These are phyloP conservation scores for Callorhinus ursinus DNA, from an alignment of 2,113 vertebrate species.

Conservation along the genomic window DNA sequence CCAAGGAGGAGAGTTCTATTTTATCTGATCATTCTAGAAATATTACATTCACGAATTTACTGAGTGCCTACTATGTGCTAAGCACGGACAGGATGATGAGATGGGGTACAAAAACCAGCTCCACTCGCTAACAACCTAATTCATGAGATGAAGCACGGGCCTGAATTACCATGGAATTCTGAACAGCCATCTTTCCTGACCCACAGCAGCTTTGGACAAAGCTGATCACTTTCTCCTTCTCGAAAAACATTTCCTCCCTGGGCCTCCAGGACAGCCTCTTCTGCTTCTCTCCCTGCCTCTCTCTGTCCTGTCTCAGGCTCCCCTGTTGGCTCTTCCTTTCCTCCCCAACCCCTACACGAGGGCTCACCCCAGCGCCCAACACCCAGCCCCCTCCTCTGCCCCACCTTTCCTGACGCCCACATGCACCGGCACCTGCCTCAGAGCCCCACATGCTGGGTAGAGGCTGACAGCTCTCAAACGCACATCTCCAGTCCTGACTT, in stretches of 20 bases:
- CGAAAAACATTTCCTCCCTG: neutral
- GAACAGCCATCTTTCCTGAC: neutral
- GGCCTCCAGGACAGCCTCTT: neutral
- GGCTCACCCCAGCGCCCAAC: neutral
- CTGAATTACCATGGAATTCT: fast-evolving
- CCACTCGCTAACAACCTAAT: fast-evolving
- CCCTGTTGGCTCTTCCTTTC: neutral
- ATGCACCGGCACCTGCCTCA: no score
- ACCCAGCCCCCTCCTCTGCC: neutral
- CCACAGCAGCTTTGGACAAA: neutral
- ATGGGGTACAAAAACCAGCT: no score
- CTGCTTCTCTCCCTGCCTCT: neutral
- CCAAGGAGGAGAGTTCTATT: neutral
- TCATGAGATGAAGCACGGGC: fast-evolving
- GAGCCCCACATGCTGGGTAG: fast-evolving
- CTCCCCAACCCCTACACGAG: neutral
- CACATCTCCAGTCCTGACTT: neutral
- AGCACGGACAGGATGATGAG: neutral
- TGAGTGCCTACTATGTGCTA: fast-evolving
- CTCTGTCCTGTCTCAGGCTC: neutral
- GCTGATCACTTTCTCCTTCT: neutral
- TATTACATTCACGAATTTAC: neutral
- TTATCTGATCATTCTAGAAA: neutral
- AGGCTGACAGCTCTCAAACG: fast-evolving
- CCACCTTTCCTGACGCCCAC: fast-evolving